Evolutionary conservation across 2,797 vertebrate genomes (phyloP), one percentile per base, ranked within the genome.

Genomic region (Falco biarmicus): DNA sequence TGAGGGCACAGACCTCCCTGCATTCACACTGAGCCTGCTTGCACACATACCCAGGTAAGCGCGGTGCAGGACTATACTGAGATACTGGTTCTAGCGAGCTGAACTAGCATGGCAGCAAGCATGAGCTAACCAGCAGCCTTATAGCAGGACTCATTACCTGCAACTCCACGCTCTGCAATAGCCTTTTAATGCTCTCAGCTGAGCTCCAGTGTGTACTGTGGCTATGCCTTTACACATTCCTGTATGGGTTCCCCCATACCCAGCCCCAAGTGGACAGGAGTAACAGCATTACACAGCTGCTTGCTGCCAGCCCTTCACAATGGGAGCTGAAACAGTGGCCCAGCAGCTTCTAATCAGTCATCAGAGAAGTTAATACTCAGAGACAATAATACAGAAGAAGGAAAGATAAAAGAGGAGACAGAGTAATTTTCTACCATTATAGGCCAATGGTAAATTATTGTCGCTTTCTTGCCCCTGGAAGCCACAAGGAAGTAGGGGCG

Each of bases 1-100:
- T 41, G 41, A 41, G 41, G 41, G 41, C 13, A 41, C 41, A 41
- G 41, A 41, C 41, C 41, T 41, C 41, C 29, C 22, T 31, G 37
- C 1, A 0, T 31, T 51, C 28, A n/a, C 26, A 6, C 16, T 25
- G 26, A 60, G 31, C 26, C 31, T 21, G 13, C 34, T 50, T 28
- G 43, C 28, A 19, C 22, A 3, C 3, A 18, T 0, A 25, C 3
- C 2, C n/a, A 19, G 28, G 14, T 20, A 24, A 39, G 39, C 6
- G n/a, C 8, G 8, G 51, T 2, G 51, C 51, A 41, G 51, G n/a
- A 34, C n/a, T n/a, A 10, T 9, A 25, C 14, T 6, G 14, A 68
- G 29, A 51, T 20, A 32, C 32, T 0, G 41, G 15, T 41, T 41
- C 41, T 41, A 25, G 63, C 6, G 24, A 32, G 21, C 20, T 61